Evolutionary conservation across 2,797 vertebrate genomes (phyloP).

Genomic region (Pipistrellus nathusii): DNA sequence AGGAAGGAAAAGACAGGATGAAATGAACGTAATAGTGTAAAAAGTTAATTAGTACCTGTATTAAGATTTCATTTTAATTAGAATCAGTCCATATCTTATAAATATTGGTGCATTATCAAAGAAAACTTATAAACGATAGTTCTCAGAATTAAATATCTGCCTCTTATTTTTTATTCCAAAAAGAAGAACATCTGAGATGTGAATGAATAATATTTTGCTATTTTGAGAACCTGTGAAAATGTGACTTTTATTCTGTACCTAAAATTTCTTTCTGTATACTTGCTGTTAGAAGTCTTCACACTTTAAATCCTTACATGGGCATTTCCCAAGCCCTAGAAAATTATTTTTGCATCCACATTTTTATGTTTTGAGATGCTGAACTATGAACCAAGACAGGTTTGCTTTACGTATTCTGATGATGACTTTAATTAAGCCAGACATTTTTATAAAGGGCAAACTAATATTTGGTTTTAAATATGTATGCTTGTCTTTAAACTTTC

Average conservation of each 20-base stretch:
- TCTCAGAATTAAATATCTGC: conserved; percentile 36
- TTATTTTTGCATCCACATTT: conserved; percentile 24
- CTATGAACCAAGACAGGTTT: background rate
- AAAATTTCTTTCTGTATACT: conserved; percentile 45
- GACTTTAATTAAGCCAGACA: background rate
- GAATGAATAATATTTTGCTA: conserved; percentile 70
- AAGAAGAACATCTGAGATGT: background rate
- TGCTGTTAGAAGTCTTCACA: conserved; percentile 59
- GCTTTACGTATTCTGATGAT: background rate
- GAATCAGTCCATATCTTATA: background rate
- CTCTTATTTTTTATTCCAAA: conserved; percentile 58
- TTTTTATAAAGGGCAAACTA: conserved; percentile 28
- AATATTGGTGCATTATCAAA: conserved; percentile 27
- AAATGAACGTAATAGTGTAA: background rate
- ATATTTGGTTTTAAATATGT: background rate
- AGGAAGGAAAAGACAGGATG: background rate
- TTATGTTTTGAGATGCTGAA: conserved; percentile 18
- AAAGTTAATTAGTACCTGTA: background rate
- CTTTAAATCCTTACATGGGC: conserved; percentile 46
- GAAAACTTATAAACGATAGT: background rate
- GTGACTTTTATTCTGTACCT: conserved; percentile 2
- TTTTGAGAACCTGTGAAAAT: conserved; percentile 70
- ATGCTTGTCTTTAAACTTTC: conserved; percentile 4
- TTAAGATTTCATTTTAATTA: conserved; percentile 45
- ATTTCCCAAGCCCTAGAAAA: conserved; percentile 22